phyloP scores from a whole-genome alignment of 2,113 vertebrate genomes.

The Pungitius pungitius region DNA sequence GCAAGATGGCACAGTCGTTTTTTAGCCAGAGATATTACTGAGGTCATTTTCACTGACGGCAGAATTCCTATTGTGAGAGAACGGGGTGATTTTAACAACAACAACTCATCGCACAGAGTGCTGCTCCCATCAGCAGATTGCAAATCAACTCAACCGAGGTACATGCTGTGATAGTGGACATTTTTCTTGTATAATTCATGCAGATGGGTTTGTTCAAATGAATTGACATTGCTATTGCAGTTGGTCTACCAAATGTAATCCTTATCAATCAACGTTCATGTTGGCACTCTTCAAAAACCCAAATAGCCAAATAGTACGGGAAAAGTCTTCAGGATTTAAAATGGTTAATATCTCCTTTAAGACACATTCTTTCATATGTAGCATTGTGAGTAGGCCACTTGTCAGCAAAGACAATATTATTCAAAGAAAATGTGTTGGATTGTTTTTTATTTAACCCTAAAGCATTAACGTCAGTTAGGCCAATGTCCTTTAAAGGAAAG shows the following conservation, averaged over 20 bases:
- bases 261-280: neutral
- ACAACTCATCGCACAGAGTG: neutral
- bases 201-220: neutral
- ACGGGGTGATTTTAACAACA: neutral
- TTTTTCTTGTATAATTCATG: neutral
- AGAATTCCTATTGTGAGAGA: neutral
- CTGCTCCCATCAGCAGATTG: neutral
- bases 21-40: constrained; percentile 7
- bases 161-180: neutral
- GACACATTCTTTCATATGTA: neutral
- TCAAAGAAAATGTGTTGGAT: neutral
- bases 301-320: neutral
- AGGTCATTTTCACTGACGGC: constrained; percentile 7
- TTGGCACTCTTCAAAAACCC: neutral
- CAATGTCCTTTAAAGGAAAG: neutral
- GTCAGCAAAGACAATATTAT: neutral
- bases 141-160: neutral
- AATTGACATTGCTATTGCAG: neutral
- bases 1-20: constrained; percentile 1
- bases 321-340: neutral
- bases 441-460: neutral
- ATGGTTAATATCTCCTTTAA: neutral
- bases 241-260: neutral
- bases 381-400: neutral
- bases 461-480: neutral